Conservation (phyloP, 2,888 invertebrate genomes). For the Auanema sp. region DNA sequence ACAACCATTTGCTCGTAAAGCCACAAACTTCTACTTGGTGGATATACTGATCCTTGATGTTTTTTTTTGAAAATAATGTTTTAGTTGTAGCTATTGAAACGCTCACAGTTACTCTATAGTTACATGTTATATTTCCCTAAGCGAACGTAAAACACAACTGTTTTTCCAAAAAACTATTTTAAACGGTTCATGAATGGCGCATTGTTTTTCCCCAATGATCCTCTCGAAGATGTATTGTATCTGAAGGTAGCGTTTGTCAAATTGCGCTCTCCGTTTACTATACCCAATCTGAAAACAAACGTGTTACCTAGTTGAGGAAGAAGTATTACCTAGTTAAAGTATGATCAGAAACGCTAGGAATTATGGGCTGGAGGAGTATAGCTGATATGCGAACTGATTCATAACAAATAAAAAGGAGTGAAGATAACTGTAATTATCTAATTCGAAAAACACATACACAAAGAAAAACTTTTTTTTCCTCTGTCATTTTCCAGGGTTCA, state of each 20-base stretch:
- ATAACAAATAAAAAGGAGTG: constrained; percentile 80
- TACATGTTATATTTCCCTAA: too few relatives aligned
- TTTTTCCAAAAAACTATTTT: too few relatives aligned
- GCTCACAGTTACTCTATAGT: too few relatives aligned
- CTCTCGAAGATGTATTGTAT: neutral
- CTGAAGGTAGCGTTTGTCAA: constrained; percentile 36
- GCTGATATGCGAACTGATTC: constrained; percentile 81
- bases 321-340: constrained; percentile 69
- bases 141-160: too few relatives aligned
- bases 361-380: constrained; percentile 82
- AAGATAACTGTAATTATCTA: constrained; percentile 54
- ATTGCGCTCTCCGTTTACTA: constrained; percentile 27
- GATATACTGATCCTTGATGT: too few relatives aligned
- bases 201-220: constrained; percentile 3
- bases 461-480: constrained; percentile 70
- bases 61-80: too few relatives aligned
- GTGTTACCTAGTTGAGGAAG: neutral
- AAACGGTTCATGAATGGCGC: constrained; percentile 12
- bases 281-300: constrained; percentile 36
- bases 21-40: too few relatives aligned
- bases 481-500: constrained; percentile 85
- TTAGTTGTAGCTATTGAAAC: too few relatives aligned
- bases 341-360: constrained; percentile 75
- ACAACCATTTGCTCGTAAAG: too few relatives aligned
- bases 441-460: neutral